Base-by-base conservation (phyloP, 2,888 invertebrate genomes). In the Chloroclystis v-ata region DNA sequence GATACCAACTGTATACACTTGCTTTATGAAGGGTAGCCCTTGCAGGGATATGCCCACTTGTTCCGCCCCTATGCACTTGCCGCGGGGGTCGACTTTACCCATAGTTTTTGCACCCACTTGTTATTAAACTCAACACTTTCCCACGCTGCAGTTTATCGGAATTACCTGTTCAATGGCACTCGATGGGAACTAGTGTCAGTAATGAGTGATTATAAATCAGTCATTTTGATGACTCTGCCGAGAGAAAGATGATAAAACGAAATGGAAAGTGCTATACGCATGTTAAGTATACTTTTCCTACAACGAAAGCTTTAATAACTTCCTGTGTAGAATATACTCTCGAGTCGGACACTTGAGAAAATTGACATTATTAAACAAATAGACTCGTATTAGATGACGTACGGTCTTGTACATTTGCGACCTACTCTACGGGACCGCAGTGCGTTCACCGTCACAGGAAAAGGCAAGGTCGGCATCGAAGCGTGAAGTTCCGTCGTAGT, bases 51-150 rank as follows among this genome's bases (percentile, higher is more conserved):
- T 46, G 57, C 39, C 70, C 80, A 84, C 82, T 82, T 81, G 84
- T 85, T 82, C 75, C 82, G 86, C 87, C 87, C 86, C 79, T 83
- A 86, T 87, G 83, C 86, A 82, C 85, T 83, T 81, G 80, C 63
- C 56, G 63, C 62, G 63, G 72, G 82, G 82, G 76, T 82, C 82
- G 78, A 44, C 65, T 64, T 67, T 66, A 67, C 69, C 61, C 69
- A 66, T 69, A 69, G 69, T 84, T 85, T 86, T 86, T 86, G 84
- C 86, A 81, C 77, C 81, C 75, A 72, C 69, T 73, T 72, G 71
- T 72, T 72, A 74, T 69, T 63, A 24, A 52, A 74, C 69, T 59
- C 54, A 43, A 62, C 59, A 54, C 65, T 67, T 86, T 87, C 86
- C 81, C 86, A 87, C 86, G 86, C 61, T 72, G 59, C 64, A 62